Base-by-base conservation (phyloP, 2,888 invertebrate species). In the Branchellion lobata region DNA sequence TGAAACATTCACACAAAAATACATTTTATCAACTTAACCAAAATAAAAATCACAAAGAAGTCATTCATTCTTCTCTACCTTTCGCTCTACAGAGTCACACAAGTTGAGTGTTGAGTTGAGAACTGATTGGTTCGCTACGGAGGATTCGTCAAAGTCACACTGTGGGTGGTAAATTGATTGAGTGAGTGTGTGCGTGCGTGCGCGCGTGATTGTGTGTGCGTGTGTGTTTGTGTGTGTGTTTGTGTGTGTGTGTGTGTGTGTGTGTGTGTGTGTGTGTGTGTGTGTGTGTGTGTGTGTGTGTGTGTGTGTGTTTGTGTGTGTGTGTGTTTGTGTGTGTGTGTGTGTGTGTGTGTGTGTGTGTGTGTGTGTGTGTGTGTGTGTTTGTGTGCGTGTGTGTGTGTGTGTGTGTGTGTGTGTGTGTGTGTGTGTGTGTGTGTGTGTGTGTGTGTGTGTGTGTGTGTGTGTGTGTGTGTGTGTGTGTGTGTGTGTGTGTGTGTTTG, bases 401-500 rank as follows among this genome's bases (percentile, higher is more conserved):
- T 65, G 29, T 65, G 65, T 65, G 29, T 65, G 65, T 65, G 29
- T 29, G 65, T 65, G 29, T 29, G 29, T 65, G 3, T 65, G 65
- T 65, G 29, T 65, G 29, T 65, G 65, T 65, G 65, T 65, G 3
- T 65, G 65, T 65, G 65, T 65, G 65, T 65, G 65, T 65, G 65
- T 65, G 65, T 65, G 29, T 27, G 65, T 65, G 29, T 65, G 29
- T 65, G 29, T 65, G 29, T 65, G 29, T 65, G 29, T 65, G 29
- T 65, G 29, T 65, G 29, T 65, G 29, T 65, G 29, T 65, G 29
- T 65, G 29, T 65, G 29, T 65, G 29, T 65, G 29, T 65, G 29
- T 65, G 29, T 65, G 65, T 65, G 65, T 65, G 65, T 65, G 65
- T 65, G 65, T 65, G 65, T 65, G 65, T 65, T 5, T 65, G 65